Evolutionary conservation across 1,140 invertebrate genomes (phyloP).

Genomic region (Drosophila equinoxialis): DNA sequence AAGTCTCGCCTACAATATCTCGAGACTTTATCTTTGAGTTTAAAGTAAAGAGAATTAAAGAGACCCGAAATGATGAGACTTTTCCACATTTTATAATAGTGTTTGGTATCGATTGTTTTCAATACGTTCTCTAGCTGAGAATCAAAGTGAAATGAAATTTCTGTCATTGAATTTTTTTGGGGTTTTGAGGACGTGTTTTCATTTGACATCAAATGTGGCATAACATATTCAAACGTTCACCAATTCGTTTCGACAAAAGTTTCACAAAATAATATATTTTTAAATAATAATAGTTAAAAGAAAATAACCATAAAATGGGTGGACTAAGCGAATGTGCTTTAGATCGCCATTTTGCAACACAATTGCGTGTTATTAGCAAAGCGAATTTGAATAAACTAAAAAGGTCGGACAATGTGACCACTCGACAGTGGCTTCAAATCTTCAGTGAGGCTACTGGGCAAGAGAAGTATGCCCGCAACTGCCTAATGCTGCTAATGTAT

Average conservation of each 20-base stretch:
- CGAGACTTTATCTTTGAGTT: too few species aligned
- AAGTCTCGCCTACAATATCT: too few species aligned
- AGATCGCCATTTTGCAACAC: constrained; percentile 51
- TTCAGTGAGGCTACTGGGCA: constrained; percentile 18
- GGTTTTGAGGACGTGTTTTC: neutral
- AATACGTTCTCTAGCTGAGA: too few species aligned
- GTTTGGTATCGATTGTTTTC: too few species aligned
- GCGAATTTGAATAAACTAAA: constrained; percentile 21
- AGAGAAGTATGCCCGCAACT: constrained; percentile 62
- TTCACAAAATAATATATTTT: constrained; percentile 15
- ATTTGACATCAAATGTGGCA: neutral
- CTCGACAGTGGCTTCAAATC: constrained; percentile 41
- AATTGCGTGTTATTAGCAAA: constrained; percentile 38
- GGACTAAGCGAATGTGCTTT: constrained; percentile 38
- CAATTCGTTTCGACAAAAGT: too few species aligned
- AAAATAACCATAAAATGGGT: constrained; percentile 27
- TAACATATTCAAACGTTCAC: neutral
- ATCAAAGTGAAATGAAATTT: too few species aligned
- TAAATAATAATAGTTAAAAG: neutral
- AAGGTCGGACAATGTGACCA: constrained; percentile 21
- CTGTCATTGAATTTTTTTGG: too few species aligned
- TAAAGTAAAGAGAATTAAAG: too few species aligned
- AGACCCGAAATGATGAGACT: too few species aligned
- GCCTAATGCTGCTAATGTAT: constrained; percentile 58
- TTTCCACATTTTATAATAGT: too few species aligned